Evolutionary conservation across 1,140 invertebrate genomes (phyloP).

Genomic region (Octopus sinensis): DNA sequence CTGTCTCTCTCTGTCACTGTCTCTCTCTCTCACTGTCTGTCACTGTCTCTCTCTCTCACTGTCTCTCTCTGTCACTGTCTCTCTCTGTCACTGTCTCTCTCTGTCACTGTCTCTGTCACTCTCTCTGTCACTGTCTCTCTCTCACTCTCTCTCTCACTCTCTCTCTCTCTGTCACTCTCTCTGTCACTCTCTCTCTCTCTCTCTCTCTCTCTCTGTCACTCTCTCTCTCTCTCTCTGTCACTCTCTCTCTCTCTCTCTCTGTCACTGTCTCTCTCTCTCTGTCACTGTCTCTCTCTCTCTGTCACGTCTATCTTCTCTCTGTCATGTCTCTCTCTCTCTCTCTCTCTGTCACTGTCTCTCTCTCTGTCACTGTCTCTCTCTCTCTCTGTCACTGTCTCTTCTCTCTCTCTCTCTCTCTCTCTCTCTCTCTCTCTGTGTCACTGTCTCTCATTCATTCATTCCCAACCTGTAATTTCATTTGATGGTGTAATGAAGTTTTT

Average conservation of each 20-base stretch:
- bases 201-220: not conserved
- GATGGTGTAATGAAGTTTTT: too few species aligned
- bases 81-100: too few species aligned
- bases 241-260: not conserved
- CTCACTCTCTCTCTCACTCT: conserved; percentile 13
- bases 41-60: not conserved
- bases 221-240: not conserved
- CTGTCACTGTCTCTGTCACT: too few species aligned
- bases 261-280: not conserved
- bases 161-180: not conserved
- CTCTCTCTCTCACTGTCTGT: not conserved
- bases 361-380: not conserved
- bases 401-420: not conserved
- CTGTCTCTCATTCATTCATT: not conserved
- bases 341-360: not conserved
- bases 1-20: not conserved
- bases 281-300: not conserved
- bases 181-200: conserved; percentile 3
- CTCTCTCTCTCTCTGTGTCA: not conserved
- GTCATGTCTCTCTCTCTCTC: not conserved
- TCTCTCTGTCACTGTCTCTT: not conserved
- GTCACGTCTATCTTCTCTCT: not conserved
- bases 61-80: not conserved
- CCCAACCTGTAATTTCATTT: not conserved
- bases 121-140: too few species aligned